phyloP scores from a whole-genome alignment of 2,113 vertebrate species.

The Thymallus thymallus region DNA sequence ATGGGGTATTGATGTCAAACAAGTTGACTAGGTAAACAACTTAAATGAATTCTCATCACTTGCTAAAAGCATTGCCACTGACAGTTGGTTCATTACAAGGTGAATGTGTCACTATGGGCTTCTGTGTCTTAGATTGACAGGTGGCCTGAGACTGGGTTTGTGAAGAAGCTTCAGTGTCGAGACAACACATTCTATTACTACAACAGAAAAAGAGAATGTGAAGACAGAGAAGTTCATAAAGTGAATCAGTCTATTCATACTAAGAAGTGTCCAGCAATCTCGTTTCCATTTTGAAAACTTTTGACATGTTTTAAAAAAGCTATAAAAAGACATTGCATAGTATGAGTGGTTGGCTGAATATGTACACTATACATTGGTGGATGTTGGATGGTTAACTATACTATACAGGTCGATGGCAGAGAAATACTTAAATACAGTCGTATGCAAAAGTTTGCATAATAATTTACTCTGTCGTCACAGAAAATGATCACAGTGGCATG shows the following conservation, averaged over 20 bases:
- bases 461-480: no score
- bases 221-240: conserved; percentile 85
- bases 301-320: no score
- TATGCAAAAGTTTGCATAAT: no score
- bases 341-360: no score
- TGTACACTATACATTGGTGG: no score
- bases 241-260: conserved; percentile 87
- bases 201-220: conserved; percentile 83
- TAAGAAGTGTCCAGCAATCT: conserved; percentile 49
- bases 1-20: no score
- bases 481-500: no score
- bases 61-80: background rate
- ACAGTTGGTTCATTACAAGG: background rate
- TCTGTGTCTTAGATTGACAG: conserved; percentile 77
- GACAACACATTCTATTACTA: conserved; percentile 90
- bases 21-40: conserved; percentile 78
- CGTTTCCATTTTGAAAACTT: no score
- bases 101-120: background rate
- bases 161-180: conserved; percentile 89
- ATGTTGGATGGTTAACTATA: no score
- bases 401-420: no score
- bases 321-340: no score
- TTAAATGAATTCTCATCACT: background rate
- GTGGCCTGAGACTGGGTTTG: conserved; percentile 89
- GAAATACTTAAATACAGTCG: no score